Percentiles rank a stretch among this genome's conserved stretches.
phyloP scores from a whole-genome alignment of 2,797 vertebrate genomes.

The Okamejei kenojei region DNA sequence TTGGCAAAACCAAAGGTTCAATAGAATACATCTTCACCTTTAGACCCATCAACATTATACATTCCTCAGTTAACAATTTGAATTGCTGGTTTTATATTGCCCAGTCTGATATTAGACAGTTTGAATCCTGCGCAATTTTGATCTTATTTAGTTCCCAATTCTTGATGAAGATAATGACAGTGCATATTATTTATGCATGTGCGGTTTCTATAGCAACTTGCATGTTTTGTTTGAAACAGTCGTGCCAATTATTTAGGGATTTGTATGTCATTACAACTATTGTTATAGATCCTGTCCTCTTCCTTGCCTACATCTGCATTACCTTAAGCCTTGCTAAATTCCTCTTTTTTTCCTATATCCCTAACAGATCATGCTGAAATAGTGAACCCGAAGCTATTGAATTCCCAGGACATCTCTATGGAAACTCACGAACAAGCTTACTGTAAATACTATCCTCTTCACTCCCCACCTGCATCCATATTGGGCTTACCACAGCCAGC shows the following conservation, averaged over 20 bases:
- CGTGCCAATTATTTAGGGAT: neutral
- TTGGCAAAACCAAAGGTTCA: neutral
- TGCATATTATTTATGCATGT: neutral
- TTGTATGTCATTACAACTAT: neutral
- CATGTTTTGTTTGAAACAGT: slow-evolving; percentile 18
- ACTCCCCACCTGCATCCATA: slow-evolving; percentile 60
- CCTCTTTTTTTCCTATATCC: slow-evolving; percentile 50
- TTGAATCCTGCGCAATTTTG: neutral
- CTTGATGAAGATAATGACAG: neutral
- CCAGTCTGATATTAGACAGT: neutral
- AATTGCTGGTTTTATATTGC: neutral
- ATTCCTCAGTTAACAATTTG: neutral
- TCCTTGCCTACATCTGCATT: neutral
- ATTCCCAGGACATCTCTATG: slow-evolving; percentile 77
- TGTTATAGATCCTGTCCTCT: no score
- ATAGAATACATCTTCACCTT: neutral
- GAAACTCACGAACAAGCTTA: slow-evolving; percentile 81
- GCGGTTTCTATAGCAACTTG: slow-evolving; percentile 11
- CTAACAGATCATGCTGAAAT: slow-evolving; percentile 98
- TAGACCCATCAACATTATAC: neutral
- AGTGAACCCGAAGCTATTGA: slow-evolving; percentile 70
- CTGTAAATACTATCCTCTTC: slow-evolving; percentile 93
- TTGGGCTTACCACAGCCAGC: slow-evolving; percentile 97
- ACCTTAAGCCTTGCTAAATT: slow-evolving; percentile 34
- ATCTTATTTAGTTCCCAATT: neutral